Evolutionary conservation across 2,113 vertebrate species (phyloP), one percentile per base, ranked within the genome.

Genomic region (Scolopax mira): DNA sequence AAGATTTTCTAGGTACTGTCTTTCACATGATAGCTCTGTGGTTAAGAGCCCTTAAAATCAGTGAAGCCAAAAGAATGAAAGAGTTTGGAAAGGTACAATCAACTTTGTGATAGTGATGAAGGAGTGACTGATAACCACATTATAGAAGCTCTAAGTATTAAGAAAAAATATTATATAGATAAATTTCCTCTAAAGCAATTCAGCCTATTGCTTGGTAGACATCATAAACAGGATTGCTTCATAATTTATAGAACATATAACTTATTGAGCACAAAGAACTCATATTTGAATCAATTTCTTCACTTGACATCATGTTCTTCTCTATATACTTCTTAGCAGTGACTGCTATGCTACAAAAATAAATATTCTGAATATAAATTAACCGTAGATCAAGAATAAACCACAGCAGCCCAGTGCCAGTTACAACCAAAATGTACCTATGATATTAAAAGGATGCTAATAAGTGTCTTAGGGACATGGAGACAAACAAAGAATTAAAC

Each of bases 391-490:
- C 33, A 23, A 90, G 67, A 87, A 93, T 88, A 96, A 97, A 97
- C 27, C 37, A 39, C 62, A 87, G 89, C 67, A 92, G 78, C 66
- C 79, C 67, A 89, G 77, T 90, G 69, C 78, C 85, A 90, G 66
- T 94, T 97, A 94, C 91, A 96, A 93, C 48, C 48, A 84, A 97
- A 97, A 96, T 57, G 24, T 93, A 85, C 46, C 62, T 75, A 80
- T 39, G 61, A 77, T 85, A 81, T 78, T 92, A 90, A 96, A 95
- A 95, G 89, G 48, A 39, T 46, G 39, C 55, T 91, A 94, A 94
- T 85, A 93, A 96, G 91, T 69, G 69, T 65, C 74, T 92, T 96
- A 91, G 64, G 14, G 57, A 81, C 57, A 64, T 58, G 48, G 62
- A 97, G 52, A 80, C 46, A 95, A 94, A 93, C 71, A 93, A 94